Evolutionary conservation across 2,888 invertebrate species (phyloP).

Genomic region (Iphiclides podalirius): DNA sequence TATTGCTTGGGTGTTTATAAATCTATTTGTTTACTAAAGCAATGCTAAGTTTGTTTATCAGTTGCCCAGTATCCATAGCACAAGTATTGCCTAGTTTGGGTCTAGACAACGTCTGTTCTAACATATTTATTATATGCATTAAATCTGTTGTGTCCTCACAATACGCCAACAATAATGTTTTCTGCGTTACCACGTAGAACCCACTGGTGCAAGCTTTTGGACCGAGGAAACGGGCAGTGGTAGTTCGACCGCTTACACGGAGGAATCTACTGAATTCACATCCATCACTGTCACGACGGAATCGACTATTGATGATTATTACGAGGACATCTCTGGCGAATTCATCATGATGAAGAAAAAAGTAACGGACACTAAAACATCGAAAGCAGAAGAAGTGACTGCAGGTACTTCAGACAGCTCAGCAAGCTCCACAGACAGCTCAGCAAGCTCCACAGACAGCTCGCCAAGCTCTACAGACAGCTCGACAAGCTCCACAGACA

Average conservation of each 20-base stretch:
- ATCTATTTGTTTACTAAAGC: too few relatives aligned
- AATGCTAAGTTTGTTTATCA: too few relatives aligned
- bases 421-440: neutral
- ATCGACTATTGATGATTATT: constrained; percentile 17
- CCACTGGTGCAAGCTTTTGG: constrained; percentile 5
- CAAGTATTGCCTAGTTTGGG: too few relatives aligned
- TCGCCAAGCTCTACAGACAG: neutral
- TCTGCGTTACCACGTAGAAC: too few relatives aligned
- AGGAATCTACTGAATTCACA: constrained; percentile 14
- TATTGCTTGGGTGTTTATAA: too few relatives aligned
- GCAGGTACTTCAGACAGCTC: neutral
- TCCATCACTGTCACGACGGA: constrained; percentile 18
- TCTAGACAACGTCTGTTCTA: too few relatives aligned
- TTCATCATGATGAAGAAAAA: constrained; percentile 3
- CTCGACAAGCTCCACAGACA: neutral
- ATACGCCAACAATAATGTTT: too few relatives aligned
- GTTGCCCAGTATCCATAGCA: too few relatives aligned
- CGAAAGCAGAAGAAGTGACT: neutral
- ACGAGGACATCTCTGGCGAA: constrained; percentile 8
- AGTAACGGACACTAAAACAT: neutral
- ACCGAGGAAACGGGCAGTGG: constrained; percentile 7
- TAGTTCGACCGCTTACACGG: neutral
- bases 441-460: neutral
- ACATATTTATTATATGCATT: too few relatives aligned
- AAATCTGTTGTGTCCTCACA: too few relatives aligned